Evolutionary conservation across 2,113 vertebrate genomes (phyloP), one percentile per base, ranked within the genome.

Genomic region (Spermophilus dauricus): DNA sequence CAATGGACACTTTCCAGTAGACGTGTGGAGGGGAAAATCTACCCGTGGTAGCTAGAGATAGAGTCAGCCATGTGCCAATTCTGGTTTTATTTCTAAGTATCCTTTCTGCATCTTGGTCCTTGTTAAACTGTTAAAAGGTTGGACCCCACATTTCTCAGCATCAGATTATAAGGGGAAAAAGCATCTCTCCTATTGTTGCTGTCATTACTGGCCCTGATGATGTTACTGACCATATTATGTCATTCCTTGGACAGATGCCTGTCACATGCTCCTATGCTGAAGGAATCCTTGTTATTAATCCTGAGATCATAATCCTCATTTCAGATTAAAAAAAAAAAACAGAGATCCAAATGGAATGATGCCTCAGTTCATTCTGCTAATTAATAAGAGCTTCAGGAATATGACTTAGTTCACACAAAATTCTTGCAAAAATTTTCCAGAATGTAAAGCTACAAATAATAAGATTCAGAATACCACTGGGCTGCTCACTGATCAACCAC

Each of bases 361-460:
- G 56, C 32, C 37, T 42, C 51, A 72, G 32, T 63, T 61, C 39
- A 72, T 48, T 95, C 17, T 95, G 61, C 53, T 48, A 86, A 45
- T 75, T 76, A 63, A 63, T 28, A 63, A 28, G 24, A 63, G 24
- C 61, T 63, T 30, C 18, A 82, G 5, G 10, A 63, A 63, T 13
- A 86, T 9, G 89, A 94, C 8, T 42, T 51, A 65, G 11, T 91
- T 87, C 51, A 88, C 12, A 67, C 42, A 39, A 93, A 69, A 75
- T 88, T 69, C 48, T 75, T 34, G 9, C 17, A 91, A 51, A 86
- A 67, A 65, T 48, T 14, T 86, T 70, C 42, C n/a, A 86, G 53
- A 86, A 89, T 30, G 63, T 32, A 83, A 95, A 84, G 78, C 34
- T 37, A 86, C 58, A 88, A 83, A 67, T 16, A 89, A 8, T 61